A percentile compares a stretch with the other conserved stretches of the same genome.
Conservation (phyloP, 2,113 vertebrate genomes). For the Amia ocellicauda region DNA sequence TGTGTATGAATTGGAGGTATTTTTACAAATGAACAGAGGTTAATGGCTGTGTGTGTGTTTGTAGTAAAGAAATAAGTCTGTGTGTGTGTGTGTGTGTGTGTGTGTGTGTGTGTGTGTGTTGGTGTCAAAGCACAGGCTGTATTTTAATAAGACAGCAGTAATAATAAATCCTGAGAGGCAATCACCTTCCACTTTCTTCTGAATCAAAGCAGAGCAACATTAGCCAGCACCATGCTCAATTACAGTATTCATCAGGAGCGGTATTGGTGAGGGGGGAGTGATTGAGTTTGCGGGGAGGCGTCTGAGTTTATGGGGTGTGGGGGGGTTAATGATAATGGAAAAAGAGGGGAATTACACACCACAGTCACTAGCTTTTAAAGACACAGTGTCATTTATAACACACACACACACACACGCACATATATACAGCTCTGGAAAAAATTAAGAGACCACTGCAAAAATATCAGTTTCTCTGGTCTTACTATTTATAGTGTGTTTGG, state of each 20-base stretch:
- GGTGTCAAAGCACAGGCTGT: constrained; percentile 8
- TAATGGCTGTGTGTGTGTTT: not conserved
- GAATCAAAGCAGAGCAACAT: constrained; percentile 2
- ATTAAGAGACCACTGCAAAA: too few species aligned
- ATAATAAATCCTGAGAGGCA: constrained; percentile 9
- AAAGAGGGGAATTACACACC: too few species aligned
- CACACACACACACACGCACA: too few species aligned
- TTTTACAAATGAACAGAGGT: too few species aligned
- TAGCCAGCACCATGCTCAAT: constrained; percentile 4
- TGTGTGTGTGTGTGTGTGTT: constrained; percentile 24
- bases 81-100: not conserved
- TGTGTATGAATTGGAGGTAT: too few species aligned
- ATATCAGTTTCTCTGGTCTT: too few species aligned
- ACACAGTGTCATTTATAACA: too few species aligned
- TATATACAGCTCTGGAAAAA: too few species aligned
- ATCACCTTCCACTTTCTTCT: not conserved
- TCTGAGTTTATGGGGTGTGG: not conserved
- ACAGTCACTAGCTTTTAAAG: too few species aligned
- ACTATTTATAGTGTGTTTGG: too few species aligned
- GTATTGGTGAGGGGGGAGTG: not conserved
- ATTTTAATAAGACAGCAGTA: constrained; percentile 10
- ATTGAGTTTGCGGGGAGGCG: not conserved
- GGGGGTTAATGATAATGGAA: not conserved
- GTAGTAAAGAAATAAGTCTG: too few species aligned
- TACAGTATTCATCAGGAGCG: constrained; percentile 4